Percentiles rank a stretch among this genome's conserved stretches.
These are phyloP conservation scores for Cryptocephalus primarius DNA, from an alignment of 2,888 invertebrate species.

Conservation along the genomic window DNA sequence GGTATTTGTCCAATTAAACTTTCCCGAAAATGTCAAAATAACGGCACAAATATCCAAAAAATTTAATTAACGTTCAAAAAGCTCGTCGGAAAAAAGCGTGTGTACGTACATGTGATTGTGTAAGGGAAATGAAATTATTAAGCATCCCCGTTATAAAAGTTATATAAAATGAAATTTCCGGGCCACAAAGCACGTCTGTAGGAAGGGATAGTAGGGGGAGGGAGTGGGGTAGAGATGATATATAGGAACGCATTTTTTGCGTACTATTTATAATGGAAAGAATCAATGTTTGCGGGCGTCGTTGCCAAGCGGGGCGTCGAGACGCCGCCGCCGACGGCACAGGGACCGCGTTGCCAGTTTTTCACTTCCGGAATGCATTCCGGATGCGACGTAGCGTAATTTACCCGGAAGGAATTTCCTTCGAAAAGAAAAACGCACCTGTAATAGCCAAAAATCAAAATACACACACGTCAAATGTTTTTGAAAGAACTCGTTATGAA, in stretches of 20 bases:
- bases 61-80: background rate
- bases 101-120: constrained; percentile 21
- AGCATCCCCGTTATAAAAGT: constrained; percentile 36
- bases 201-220: constrained; percentile 7
- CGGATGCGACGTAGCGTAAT: too few relatives aligned
- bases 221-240: constrained; percentile 32
- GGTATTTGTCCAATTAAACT: background rate
- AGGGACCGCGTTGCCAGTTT: background rate
- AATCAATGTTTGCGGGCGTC: constrained; percentile 35
- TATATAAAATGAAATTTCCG: constrained; percentile 40
- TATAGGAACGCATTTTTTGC: constrained; percentile 41
- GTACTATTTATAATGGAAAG: constrained; percentile 40
- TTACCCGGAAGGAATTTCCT: too few relatives aligned
- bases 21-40: background rate
- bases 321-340: background rate
- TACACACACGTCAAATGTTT: too few relatives aligned
- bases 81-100: background rate
- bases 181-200: constrained; percentile 37
- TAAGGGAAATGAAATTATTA: constrained; percentile 34
- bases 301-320: constrained; percentile 9
- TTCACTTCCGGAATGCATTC: background rate
- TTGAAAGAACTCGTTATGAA: too few relatives aligned
- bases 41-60: background rate
- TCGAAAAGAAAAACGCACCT: too few relatives aligned
- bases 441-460: too few relatives aligned